Base-by-base conservation (phyloP, 2,888 invertebrate species). In the Koerneria pararmatus region DNA sequence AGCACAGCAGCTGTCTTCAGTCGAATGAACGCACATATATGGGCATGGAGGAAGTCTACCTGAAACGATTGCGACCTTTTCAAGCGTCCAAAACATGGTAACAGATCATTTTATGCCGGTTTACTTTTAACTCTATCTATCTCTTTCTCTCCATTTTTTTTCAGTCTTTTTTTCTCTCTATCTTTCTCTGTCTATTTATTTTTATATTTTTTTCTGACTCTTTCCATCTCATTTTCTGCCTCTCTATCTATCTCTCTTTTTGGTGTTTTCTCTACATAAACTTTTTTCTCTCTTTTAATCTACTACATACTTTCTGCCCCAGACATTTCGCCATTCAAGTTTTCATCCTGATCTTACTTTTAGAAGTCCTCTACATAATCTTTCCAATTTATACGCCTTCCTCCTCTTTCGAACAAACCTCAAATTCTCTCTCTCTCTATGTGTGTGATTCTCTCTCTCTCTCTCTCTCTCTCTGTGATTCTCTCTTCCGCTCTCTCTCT, bases 11-110 rank as follows among this genome's bases (percentile, higher is more conserved):
- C 92, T 73, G 91, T 89, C 83, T 90, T 91, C 67, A 97, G 88
- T 64, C 95, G 89, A 68, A 97, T 90, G 84, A 98, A 97, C 37
- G 92, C 95, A 65, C 93, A 91, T 66, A 97, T 85, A 8, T 93
- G 91, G 85, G 93, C 92, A 72, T 92, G 91, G 63, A 98, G 88
- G 83, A 94, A 94, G 84, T 95, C 93, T 11, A 97, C 91, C 71
- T 71, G 57, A 48, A 69, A 19, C 29, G 46, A 41, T 41, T 15
- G 11, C n/a, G 46, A n/a, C 19, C 19, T 41, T 41, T 41, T 19
- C 41, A 41, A 8, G 19, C 41, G 41, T 19, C 41, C 8, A 8
- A 41, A 19, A 41, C 41, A 19, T 19, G 41, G 8, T 19, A 41
- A 8, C 19, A 41, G 41, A 41, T 41, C 41, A 41, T 41, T 41